Evolutionary conservation across 1,140 invertebrate genomes (phyloP), one percentile per base, ranked within the genome.

Genomic region (Drosophila ambigua): DNA sequence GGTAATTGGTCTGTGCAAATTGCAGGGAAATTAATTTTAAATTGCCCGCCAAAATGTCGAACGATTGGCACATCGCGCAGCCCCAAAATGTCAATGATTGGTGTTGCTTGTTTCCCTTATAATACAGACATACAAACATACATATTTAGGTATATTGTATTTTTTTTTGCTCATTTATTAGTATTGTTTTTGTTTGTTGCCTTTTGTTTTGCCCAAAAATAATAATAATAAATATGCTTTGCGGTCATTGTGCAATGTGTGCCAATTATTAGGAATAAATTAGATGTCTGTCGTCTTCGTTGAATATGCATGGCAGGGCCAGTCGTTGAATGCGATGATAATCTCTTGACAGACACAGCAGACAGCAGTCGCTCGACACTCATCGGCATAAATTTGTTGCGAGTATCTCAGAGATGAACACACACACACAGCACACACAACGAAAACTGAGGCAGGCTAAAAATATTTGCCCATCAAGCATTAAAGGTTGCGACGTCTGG

Each of bases 1-100:
- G 59, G 73, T 80, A 85, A 85, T 85, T 85, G 82, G 69, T 61
- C 77, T 77, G 71, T 79, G 57, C 69, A 85, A 85, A 85, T 85
- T 85, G 82, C 78, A 87, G 62, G 64, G 66, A 87, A 85, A 85
- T 87, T 87, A 85, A 85, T 72, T 87, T 87, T 78, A 85, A 85
- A 85, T 85, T 87, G 57, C 78, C 78, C 74, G 82, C 78, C 82
- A 87, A 85, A 83, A 87, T 85, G 82, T 82, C 82, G 78, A 85
- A 72, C 82, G 82, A 85, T 85, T 85, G 78, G 80, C 65, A 87
- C 78, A 85, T 75, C 68, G 44, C 35, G 13, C 11, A 39, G 9
- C 4, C 35, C 26, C 26, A 39, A 84, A 85, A 85, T 85, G 82
- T 85, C 82, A 85, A 87, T 85, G 78, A 85, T 87, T 85, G 67